Percentiles rank a stretch among this genome's conserved stretches.
phyloP scores from a whole-genome alignment of 1,140 invertebrate species.

The Prorops nasuta region DNA sequence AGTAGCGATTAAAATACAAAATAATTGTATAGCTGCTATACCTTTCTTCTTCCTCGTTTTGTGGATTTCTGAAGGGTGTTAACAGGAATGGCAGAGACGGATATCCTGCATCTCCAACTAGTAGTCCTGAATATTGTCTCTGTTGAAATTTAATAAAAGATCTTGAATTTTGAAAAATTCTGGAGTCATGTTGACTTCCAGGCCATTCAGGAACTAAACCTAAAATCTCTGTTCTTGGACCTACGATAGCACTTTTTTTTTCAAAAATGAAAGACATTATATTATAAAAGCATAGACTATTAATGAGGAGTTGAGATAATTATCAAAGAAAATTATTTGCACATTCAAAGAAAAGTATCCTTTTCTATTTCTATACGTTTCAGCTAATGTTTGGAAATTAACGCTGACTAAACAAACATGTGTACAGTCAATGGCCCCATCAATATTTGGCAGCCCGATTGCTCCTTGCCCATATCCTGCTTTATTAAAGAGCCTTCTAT shows the following conservation, averaged over 20 bases:
- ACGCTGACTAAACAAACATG: constrained; percentile 13
- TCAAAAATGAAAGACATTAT: constrained; percentile 14
- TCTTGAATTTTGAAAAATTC: constrained; percentile 24
- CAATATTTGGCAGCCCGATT: too few relatives aligned
- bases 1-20: too few relatives aligned
- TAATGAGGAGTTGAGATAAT: constrained; percentile 14
- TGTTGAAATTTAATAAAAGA: constrained; percentile 14
- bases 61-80: constrained; percentile 11
- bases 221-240: too few relatives aligned
- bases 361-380: constrained; percentile 26
- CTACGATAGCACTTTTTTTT: too few relatives aligned
- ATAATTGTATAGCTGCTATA: too few relatives aligned
- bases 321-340: constrained; percentile 20
- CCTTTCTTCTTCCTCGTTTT: constrained; percentile 14
- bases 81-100: constrained; percentile 17
- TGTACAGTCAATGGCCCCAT: constrained; percentile 20
- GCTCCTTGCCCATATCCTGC: constrained; percentile 13
- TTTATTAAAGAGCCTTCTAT: constrained; percentile 8
- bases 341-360: constrained; percentile 27
- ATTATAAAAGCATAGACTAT: constrained; percentile 6
- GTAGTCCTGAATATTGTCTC: constrained; percentile 10
- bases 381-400: constrained; percentile 16
- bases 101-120: constrained; percentile 23
- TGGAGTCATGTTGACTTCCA: constrained; percentile 22
- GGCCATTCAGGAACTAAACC: constrained; percentile 23